These are phyloP conservation scores for Lontra canadensis DNA, from an alignment of 2,113 vertebrate species.

Conservation along the genomic window DNA sequence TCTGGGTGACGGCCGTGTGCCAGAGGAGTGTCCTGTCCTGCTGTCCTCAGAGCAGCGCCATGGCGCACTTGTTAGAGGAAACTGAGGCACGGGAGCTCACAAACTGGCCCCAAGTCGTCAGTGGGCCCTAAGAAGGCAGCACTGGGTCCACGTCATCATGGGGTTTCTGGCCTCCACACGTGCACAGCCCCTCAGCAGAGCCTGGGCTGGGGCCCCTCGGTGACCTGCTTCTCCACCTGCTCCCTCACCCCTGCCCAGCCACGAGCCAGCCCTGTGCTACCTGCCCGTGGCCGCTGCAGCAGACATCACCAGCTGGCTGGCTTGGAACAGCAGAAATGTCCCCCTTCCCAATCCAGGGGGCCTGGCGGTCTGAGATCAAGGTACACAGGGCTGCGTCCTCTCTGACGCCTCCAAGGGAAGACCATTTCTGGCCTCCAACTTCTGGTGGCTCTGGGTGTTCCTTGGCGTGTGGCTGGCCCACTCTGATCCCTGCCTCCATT, in stretches of 20 bases:
- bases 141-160: rapidly evolving
- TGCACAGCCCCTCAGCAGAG: neutral
- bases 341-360: too few species aligned
- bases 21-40: neutral
- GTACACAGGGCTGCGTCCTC: neutral
- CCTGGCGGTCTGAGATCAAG: neutral
- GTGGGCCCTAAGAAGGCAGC: neutral
- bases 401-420: too few species aligned
- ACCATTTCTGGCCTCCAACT: neutral
- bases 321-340: neutral
- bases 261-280: neutral
- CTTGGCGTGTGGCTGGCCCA: rapidly evolving
- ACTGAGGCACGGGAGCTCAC: neutral
- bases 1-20: rapidly evolving
- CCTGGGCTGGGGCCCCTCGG: neutral
- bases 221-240: rapidly evolving
- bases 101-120: neutral
- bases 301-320: neutral
- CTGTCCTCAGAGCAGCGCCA: neutral
- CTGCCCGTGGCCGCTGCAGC: neutral
- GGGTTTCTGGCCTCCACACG: neutral
- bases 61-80: neutral
- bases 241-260: neutral
- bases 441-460: neutral
- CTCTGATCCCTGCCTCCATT: neutral